phyloP scores from a whole-genome alignment of 2,888 invertebrate species.

The Melipona bicolor region DNA sequence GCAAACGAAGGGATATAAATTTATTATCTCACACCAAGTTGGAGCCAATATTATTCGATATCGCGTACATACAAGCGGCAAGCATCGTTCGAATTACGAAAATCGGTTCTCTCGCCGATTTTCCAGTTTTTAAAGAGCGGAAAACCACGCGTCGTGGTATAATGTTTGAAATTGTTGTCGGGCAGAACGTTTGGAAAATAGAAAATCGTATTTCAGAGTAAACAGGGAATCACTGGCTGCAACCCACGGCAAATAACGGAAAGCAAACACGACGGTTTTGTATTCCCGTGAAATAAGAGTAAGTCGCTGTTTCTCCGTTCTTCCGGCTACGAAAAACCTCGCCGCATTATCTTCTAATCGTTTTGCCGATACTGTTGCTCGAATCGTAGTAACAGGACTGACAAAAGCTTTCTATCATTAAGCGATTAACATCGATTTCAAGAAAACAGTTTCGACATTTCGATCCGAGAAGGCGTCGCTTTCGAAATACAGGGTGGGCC shows the following conservation, averaged over 20 bases:
- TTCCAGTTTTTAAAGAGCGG: not conserved
- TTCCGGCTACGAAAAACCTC: no score
- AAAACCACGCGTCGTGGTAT: not conserved
- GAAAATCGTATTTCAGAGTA: not conserved
- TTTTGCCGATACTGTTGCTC: no score
- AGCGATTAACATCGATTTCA: no score
- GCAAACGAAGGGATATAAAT: no score
- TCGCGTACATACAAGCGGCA: not conserved
- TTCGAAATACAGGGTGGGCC: no score
- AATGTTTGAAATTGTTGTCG: not conserved
- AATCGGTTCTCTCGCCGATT: not conserved
- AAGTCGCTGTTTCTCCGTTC: not conserved
- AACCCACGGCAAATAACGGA: conserved; percentile 6
- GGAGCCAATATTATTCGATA: not conserved
- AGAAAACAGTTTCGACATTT: no score
- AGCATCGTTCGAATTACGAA: not conserved
- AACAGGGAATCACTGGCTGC: conserved; percentile 2
- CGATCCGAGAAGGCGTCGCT: no score
- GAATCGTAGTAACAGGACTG: no score
- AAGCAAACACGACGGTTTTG: conserved; percentile 1
- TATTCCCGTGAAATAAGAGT: not conserved
- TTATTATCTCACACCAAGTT: not conserved
- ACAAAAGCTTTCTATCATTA: no score
- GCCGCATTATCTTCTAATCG: no score
- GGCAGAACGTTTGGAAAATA: not conserved